Evolutionary conservation across 2,888 invertebrate genomes (phyloP), one percentile per base, ranked within the genome.

Genomic region (Eupithecia vulgata): DNA sequence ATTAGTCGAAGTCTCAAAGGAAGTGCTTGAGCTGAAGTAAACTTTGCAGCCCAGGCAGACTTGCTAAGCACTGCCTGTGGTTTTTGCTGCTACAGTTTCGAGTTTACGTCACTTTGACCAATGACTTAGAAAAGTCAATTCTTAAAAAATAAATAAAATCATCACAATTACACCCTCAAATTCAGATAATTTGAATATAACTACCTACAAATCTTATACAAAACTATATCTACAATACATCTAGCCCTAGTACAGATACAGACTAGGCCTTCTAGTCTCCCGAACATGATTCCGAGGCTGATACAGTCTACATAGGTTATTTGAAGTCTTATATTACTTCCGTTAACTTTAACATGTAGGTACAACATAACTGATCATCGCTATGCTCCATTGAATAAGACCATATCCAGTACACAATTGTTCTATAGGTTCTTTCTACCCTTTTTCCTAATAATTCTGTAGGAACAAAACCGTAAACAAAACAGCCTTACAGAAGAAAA

Each of bases 131-230:
- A 6, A 30, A 15, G 30, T 6, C 10, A 35, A 62, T 62, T 62
- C 17, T 5, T 10, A 37, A 34, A 64, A 37, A 37, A 65, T 25
- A 40, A 40, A 42, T 52, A 71, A 71, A 71, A 80, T 79, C 70
- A 76, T 75, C 69, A 80, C 67, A 72, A 75, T 79, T 62, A 74
- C 71, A 67, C 62, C 72, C 64, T 65, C 25, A 64, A 76, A 76
- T 76, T 79, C 82, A 82, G 87, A 88, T 87, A 87, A 93, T 92
- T 93, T 91, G 88, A 92, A 91, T 91, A 92, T 88, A 87, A 85
- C 92, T 93, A 93, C 84, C 93, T 93, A 93, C 92, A 87, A 82
- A 82, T 88, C 87, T 92, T 92, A 91, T 91, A 92, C 81, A 91
- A 92, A 92, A 91, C 85, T 87, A 89, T 93, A 93, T 92, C 92